Conservation (phyloP, 2,113 vertebrate species). For the Boulengerochromis microlepis region DNA sequence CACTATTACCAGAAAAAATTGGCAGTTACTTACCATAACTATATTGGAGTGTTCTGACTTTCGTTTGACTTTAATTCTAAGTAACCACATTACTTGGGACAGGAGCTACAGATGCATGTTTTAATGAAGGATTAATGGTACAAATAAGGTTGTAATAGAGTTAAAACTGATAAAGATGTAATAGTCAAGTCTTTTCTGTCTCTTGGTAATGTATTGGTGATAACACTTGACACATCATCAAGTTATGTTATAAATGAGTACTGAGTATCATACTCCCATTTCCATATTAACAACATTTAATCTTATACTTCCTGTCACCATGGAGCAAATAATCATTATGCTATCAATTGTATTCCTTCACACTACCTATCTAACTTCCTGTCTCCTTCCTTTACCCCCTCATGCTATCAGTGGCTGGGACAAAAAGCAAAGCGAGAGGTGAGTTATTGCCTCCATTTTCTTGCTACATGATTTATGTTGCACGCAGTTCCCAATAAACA, state of each 20-base stretch:
- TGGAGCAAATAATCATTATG: conserved; percentile 14
- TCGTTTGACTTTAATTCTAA: not conserved
- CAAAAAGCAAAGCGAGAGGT: conserved; percentile 79
- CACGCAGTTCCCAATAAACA: conserved; percentile 66
- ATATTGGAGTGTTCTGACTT: not conserved
- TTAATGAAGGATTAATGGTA: not conserved
- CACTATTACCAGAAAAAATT: not conserved
- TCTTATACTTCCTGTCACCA: not conserved
- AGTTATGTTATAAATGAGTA: not conserved
- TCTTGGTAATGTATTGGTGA: not conserved
- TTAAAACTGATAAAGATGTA: not conserved
- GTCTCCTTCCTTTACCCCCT: conserved; percentile 45
- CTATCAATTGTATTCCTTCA: conserved; percentile 28
- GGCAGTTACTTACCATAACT: not conserved
- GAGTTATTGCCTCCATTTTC: conserved; percentile 73
- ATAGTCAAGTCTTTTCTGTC: not conserved
- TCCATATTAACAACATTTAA: not conserved
- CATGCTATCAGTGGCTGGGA: conserved; percentile 73
- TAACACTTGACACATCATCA: not conserved
- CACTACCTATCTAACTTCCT: conserved; percentile 58
- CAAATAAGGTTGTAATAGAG: not conserved
- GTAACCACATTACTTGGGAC: not conserved
- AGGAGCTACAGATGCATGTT: not conserved
- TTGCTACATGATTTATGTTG: conserved; percentile 71
- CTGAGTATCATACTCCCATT: not conserved